phyloP scores from a whole-genome alignment of 2,797 vertebrate species.

The Fistularia commersonii region DNA sequence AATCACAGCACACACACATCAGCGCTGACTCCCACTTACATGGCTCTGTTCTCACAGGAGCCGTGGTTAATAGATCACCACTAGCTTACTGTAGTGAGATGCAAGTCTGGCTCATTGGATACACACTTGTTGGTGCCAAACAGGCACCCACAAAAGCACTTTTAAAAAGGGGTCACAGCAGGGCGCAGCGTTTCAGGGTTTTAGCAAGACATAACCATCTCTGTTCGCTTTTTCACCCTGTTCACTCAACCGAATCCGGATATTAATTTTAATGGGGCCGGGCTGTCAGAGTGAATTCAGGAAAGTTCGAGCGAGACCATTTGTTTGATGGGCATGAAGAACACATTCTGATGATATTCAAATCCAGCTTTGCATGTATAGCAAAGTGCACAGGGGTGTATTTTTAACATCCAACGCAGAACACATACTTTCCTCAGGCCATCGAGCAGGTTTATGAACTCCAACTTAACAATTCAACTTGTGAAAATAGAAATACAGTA shows the following conservation, averaged over 20 bases:
- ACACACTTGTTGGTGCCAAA: conserved; percentile 36
- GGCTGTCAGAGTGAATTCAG: neutral
- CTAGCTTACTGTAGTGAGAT: conserved; percentile 35
- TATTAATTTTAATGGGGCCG: conserved; percentile 6
- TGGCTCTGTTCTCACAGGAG: conserved; percentile 45
- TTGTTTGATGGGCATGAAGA: too few relatives aligned
- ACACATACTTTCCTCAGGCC: too few relatives aligned
- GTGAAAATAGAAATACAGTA: too few relatives aligned
- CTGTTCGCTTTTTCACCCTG: conserved; percentile 23
- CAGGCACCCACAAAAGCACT: conserved; percentile 26
- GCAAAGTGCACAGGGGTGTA: too few relatives aligned
- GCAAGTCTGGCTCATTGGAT: conserved; percentile 18
- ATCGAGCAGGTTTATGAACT: too few relatives aligned
- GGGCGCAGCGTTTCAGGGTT: conserved; percentile 9
- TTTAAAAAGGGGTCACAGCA: conserved; percentile 11
- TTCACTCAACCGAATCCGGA: conserved; percentile 11
- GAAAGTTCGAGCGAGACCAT: neutral
- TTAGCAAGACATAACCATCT: conserved; percentile 25
- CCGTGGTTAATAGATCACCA: conserved; percentile 31
- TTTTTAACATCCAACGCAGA: too few relatives aligned
- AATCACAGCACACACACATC: conserved; percentile 13
- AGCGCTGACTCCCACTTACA: conserved; percentile 12
- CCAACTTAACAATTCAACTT: too few relatives aligned
- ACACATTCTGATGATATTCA: too few relatives aligned
- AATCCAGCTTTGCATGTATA: too few relatives aligned